Percentiles rank a stretch among this genome's conserved stretches.
Evolutionary conservation across 2,797 vertebrate species (phyloP).

Genomic region (Myioborus miniatus): DNA sequence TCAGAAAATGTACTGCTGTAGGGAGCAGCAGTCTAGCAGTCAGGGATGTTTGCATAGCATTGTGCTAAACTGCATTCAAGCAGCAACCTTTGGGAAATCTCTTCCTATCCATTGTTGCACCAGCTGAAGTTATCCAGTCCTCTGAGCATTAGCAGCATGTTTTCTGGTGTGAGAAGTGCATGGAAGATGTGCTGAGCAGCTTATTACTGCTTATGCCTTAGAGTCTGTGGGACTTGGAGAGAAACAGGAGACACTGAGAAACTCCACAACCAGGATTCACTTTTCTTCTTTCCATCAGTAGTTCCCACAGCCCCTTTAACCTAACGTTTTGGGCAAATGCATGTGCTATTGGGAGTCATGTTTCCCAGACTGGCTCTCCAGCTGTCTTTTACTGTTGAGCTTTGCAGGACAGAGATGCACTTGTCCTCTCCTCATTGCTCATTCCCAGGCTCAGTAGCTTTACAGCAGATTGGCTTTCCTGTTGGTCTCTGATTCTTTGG

Average conservation of each 20-base stretch:
- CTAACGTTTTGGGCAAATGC: neutral
- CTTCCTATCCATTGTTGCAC: neutral
- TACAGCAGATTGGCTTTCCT: neutral
- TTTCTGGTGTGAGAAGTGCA: neutral
- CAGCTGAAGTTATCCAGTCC: neutral
- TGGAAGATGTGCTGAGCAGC: neutral
- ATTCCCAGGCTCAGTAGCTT: neutral
- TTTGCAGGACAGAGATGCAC: neutral
- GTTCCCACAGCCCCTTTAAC: neutral
- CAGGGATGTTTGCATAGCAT: neutral
- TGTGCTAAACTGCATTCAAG: neutral
- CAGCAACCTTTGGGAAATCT: neutral
- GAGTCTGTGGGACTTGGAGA: neutral
- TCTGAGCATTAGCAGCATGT: neutral
- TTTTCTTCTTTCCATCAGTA: neutral
- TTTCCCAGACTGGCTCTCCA: neutral
- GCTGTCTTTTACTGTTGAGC: neutral
- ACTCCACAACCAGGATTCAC: neutral
- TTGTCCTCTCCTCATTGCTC: neutral
- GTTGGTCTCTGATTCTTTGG: neutral
- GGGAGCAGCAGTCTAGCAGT: neutral
- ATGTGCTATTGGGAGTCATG: fast-evolving
- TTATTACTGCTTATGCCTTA: neutral
- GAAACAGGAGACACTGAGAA: neutral
- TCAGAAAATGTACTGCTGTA: neutral